A percentile compares a stretch with the other conserved stretches of the same genome.
Evolutionary conservation across 2,113 vertebrate species (phyloP).

Genomic region (Entomyzon cyanotis): DNA sequence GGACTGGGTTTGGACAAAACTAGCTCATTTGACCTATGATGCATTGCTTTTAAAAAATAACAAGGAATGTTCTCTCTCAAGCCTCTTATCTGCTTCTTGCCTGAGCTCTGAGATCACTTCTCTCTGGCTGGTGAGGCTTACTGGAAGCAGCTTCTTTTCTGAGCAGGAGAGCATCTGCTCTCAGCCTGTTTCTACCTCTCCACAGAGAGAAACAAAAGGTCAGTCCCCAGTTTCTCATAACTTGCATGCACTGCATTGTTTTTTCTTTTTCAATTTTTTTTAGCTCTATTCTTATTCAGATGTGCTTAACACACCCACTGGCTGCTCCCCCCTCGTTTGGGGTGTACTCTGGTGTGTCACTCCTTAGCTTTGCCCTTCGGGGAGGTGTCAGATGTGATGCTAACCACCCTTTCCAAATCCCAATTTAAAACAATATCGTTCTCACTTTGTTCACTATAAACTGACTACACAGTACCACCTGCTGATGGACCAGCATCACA

Average conservation of each 20-base stretch:
- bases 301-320: neutral
- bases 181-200: neutral
- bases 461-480: slow-evolving; percentile 68
- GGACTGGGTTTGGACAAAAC: neutral
- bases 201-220: neutral
- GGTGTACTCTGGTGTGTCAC: neutral
- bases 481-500: slow-evolving; percentile 54
- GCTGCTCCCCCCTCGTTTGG: neutral
- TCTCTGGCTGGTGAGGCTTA: neutral
- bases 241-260: neutral
- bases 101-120: neutral
- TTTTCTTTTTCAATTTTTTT: neutral
- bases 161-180: neutral
- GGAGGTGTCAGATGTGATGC: neutral
- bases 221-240: neutral
- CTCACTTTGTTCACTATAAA: slow-evolving; percentile 19
- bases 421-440: neutral
- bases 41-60: neutral
- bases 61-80: neutral
- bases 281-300: neutral
- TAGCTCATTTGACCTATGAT: neutral
- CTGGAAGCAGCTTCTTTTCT: neutral
- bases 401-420: neutral
- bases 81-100: neutral
- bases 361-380: neutral